A percentile compares a stretch with the other conserved stretches of the same genome.
Evolutionary conservation across 1,140 invertebrate genomes (phyloP).

Genomic region (Hylaeus anthracinus): DNA sequence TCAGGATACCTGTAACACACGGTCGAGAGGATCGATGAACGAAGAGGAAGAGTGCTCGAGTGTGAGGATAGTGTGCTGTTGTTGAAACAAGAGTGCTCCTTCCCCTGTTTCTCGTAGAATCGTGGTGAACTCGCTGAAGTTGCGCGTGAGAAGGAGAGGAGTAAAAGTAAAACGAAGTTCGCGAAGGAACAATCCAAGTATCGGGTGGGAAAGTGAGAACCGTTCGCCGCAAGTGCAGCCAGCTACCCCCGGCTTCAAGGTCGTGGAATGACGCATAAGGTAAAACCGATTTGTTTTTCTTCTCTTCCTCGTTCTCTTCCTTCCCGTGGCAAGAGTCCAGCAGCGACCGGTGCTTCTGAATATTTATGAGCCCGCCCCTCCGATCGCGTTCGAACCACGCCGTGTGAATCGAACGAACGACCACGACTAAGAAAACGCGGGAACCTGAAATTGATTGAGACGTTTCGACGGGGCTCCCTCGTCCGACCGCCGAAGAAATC

Average conservation of each 20-base stretch:
- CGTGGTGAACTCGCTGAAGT: constrained; percentile 30
- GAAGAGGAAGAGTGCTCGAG: constrained; percentile 55
- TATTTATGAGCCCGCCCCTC: constrained; percentile 53
- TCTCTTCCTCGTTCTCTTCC: not conserved
- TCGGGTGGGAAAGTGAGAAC: constrained; percentile 53
- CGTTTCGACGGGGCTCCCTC: not conserved
- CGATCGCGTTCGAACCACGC: constrained; percentile 3
- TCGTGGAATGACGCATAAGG: constrained; percentile 79
- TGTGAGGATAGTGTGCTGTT: constrained; percentile 61
- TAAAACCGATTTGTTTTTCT: constrained; percentile 62
- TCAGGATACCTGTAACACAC: constrained; percentile 31
- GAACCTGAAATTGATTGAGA: constrained; percentile 29
- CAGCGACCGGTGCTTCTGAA: constrained; percentile 39
- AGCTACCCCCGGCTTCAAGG: constrained; percentile 56
- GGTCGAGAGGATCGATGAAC: not conserved
- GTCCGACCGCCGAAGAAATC: constrained; percentile 24
- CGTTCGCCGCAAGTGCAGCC: constrained; percentile 40
- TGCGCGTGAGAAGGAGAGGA: not conserved
- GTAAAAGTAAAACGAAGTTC: not conserved
- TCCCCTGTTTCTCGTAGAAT: not conserved
- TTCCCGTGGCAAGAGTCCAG: not conserved
- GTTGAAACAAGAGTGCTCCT: constrained; percentile 52
- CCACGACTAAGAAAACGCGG: constrained; percentile 17
- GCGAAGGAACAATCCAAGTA: not conserved
- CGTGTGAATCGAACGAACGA: constrained; percentile 11